Evolutionary conservation across 37 sponge, comb jelly and placozoan species (phyloP), one percentile per base, ranked within the genome.

Genomic region (Mnemiopsis leidyi): DNA sequence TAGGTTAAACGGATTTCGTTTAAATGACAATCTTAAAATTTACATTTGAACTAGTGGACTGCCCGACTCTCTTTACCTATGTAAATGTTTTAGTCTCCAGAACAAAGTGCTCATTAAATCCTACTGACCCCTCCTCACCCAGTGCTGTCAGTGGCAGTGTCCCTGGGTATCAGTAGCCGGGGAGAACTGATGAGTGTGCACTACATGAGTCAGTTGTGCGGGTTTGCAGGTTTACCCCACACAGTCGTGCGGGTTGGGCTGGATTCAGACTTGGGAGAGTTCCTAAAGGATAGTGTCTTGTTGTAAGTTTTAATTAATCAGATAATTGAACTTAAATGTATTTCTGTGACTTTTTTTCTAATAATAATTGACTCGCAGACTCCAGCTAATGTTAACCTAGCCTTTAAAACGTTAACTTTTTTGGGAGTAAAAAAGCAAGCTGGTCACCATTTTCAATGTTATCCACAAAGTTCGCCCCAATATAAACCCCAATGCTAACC

Each of bases 291-390:
- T 33, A 40, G 61, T 3, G 90, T 39, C 21, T 29, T 85, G 7
- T 23, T 85, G 90, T 85, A 33, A 85, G 90, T 85, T 35, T 79
- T 23, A n/a, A n/a, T n/a, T n/a, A n/a, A n/a, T n/a, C n/a, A n/a
- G n/a, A n/a, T n/a, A n/a, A n/a, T n/a, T n/a, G n/a, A n/a, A n/a
- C n/a, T n/a, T n/a, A n/a, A n/a, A n/a, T n/a, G n/a, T n/a, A n/a
- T n/a, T n/a, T n/a, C n/a, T n/a, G n/a, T n/a, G n/a, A n/a, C n/a
- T n/a, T 61, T 61, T 61, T 61, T 9, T 21, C 18, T 61, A 61
- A 21, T 61, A 18, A 61, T 61, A 9, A 61, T 61, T 18, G 18
- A 21, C 68, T 61, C 68, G 9, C 68, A 61, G 68, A 61, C 9
- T 61, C 18, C 68, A 61, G n/a, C n/a, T 61, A 61, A 21, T 61